Base-by-base conservation (phyloP, 92 coral and sea anemone species). In the Pocillopora grandis region DNA sequence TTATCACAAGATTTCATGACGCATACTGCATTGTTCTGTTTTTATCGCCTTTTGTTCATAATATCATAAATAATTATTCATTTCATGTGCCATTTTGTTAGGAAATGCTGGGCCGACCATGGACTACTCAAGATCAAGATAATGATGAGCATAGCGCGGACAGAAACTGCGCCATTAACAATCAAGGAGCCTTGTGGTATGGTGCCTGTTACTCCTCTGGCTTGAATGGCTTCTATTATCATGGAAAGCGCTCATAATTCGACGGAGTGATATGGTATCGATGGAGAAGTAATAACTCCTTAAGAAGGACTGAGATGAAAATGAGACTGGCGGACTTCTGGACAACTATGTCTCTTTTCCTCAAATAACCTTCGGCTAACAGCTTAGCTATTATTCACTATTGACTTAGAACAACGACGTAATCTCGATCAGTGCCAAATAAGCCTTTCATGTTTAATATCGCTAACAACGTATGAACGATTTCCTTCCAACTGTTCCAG, bases 111-210 rank as follows among this genome's bases (percentile, higher is more conserved):
- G 85, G 65, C 60, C 55, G n/a, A 31, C 0, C 23, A 12, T 88
- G 83, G 55, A 13, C 80, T 37, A 88, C 88, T 15, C 78, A 78
- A 79, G 91, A 88, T 58, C 80, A 62, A 37, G 88, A 88, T 58
- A 62, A 84, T 52, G 91, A 83, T 71, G 5, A 0, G 2, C n/a
- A 15, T 1, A 27, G 31, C 31, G 57, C 14, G 7, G 0, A 35
- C 23, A 35, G 63, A 11, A 65, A 82, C 83, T 90, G 90, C 57
- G 92, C 90, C 11, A 14, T 31, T 0, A 0, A 0, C 1, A 76
- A 10, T 67, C 62, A 86, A 19, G 90, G 92, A 67, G 92, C 85
- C 62, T 90, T 90, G 92, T 90, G 92, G 92, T 86, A 81, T 37
- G 31, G 35, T 0, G 33, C 3, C 31, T 90, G 92, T 37, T 85